Evolutionary conservation across 1,140 invertebrate genomes (phyloP).

Genomic region (Philopotamus ludificatus): DNA sequence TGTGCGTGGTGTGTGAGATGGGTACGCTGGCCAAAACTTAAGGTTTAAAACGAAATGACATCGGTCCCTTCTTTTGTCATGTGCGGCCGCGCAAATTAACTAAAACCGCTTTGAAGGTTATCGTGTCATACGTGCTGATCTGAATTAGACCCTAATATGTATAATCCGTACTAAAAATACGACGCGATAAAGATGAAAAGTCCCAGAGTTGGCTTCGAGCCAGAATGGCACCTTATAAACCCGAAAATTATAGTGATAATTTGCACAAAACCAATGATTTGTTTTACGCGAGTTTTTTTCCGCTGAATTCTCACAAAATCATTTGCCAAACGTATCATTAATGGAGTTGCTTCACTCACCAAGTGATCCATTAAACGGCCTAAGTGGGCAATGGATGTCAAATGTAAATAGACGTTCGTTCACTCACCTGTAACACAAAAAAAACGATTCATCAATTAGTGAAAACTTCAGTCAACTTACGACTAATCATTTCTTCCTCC

Average conservation of each 20-base stretch:
- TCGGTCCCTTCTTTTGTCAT: constrained; percentile 17
- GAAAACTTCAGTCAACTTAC: constrained; percentile 2
- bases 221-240: no score
- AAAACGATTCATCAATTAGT: constrained; percentile 33
- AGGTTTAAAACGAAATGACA: constrained; percentile 20
- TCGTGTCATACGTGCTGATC: background rate
- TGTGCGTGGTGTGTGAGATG: constrained; percentile 6
- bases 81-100: constrained; percentile 12
- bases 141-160: no score
- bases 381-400: background rate
- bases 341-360: background rate
- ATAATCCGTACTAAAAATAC: no score
- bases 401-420: background rate
- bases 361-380: constrained; percentile 4
- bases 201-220: no score
- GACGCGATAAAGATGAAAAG: no score
- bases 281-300: no score
- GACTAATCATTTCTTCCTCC: no score
- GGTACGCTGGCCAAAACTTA: constrained; percentile 4
- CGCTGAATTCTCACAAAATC: background rate
- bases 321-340: background rate
- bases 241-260: no score
- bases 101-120: background rate
- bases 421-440: constrained; percentile 25
- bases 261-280: no score